Percentiles rank a stretch among this genome's conserved stretches.
Evolutionary conservation across 2,888 invertebrate species (phyloP).

Genomic region (Scrobipalpa atriplicella): DNA sequence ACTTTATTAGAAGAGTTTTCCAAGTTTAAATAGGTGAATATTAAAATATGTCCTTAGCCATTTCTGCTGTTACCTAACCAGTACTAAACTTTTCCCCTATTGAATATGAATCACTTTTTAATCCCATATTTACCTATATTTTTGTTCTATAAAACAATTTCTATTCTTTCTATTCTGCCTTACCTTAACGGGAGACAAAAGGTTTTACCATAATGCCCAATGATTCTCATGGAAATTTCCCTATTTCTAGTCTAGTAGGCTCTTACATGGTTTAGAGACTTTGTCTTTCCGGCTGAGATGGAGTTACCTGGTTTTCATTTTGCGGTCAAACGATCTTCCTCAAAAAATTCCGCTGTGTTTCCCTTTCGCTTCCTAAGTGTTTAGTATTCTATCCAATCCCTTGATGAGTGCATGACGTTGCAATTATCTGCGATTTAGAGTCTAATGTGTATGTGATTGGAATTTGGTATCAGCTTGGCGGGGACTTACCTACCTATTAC

Average conservation of each 20-base stretch:
- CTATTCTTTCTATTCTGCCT: too few relatives aligned
- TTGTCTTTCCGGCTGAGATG: neutral
- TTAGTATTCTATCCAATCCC: neutral
- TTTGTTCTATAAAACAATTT: too few relatives aligned
- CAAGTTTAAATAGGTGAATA: too few relatives aligned
- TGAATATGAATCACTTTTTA: too few relatives aligned
- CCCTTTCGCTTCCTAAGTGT: neutral
- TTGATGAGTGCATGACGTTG: conserved; percentile 10
- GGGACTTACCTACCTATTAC: neutral
- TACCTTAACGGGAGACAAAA: too few relatives aligned
- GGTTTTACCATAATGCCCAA: neutral
- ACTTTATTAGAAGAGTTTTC: too few relatives aligned
- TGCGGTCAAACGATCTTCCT: conserved; percentile 1
- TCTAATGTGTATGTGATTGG: conserved; percentile 11
- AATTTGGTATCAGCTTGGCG: neutral
- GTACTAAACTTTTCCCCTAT: too few relatives aligned
- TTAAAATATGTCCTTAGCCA: too few relatives aligned
- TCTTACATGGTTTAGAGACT: neutral
- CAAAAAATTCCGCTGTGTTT: conserved; percentile 4
- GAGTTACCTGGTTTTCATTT: neutral
- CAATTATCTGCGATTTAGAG: conserved; percentile 11
- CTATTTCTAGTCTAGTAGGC: neutral
- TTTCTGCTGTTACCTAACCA: too few relatives aligned
- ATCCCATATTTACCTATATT: too few relatives aligned
- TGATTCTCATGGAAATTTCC: neutral